Evolutionary conservation across 2,113 vertebrate genomes (phyloP).

Genomic region (Oreotrochilus melanogaster): DNA sequence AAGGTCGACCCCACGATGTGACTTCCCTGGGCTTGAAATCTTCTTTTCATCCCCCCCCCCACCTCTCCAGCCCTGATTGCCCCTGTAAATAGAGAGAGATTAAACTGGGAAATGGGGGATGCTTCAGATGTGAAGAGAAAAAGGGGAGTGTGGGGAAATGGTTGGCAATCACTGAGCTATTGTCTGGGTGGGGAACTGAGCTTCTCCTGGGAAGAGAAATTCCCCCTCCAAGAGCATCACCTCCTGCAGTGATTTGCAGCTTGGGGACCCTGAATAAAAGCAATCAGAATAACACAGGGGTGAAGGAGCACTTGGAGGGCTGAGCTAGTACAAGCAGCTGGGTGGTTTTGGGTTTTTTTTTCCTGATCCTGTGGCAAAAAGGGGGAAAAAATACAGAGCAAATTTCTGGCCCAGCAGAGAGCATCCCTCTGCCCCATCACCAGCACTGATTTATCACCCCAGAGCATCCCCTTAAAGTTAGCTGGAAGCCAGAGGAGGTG

Average conservation of each 20-base stretch:
- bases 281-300: background rate
- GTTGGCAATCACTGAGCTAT: conserved; percentile 11
- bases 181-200: background rate
- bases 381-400: background rate
- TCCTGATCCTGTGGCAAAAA: background rate
- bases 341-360: background rate
- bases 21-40: background rate
- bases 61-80: background rate
- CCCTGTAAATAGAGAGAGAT: background rate
- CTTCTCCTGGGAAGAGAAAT: background rate
- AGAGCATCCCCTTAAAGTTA: background rate
- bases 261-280: background rate
- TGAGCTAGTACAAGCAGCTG: background rate
- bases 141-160: background rate
- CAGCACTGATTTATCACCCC: rapidly evolving
- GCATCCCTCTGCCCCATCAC: rapidly evolving
- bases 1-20: background rate
- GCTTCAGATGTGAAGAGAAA: background rate
- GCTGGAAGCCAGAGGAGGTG: background rate
- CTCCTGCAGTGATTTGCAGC: background rate
- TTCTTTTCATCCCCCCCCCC: background rate
- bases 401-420: background rate
- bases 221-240: background rate
- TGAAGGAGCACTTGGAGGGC: background rate
- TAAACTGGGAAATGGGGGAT: background rate